phyloP scores from a whole-genome alignment of 2,113 vertebrate species.

The Perca schrenkii region DNA sequence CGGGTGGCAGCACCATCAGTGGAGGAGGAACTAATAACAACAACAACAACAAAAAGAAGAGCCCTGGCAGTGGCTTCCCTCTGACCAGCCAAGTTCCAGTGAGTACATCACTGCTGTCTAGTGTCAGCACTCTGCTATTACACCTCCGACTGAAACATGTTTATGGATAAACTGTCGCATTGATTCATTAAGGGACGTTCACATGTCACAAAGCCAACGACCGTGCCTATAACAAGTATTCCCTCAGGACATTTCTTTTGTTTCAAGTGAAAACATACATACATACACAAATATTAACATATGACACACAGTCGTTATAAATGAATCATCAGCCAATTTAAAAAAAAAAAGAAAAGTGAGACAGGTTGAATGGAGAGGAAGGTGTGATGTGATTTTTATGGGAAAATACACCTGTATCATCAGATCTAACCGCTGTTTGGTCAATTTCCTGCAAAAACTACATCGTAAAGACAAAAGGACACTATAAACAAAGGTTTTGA shows the following conservation, averaged over 20 bases:
- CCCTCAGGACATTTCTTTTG: not conserved
- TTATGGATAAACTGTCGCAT: not conserved
- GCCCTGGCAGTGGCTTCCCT: slow-evolving; percentile 96
- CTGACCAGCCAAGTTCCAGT: slow-evolving; percentile 99
- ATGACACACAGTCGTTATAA: not conserved
- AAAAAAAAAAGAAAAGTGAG: too few relatives aligned
- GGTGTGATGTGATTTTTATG: not conserved
- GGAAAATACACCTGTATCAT: not conserved
- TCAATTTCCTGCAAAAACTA: not conserved
- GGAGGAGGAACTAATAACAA: slow-evolving; percentile 93
- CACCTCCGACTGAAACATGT: not conserved
- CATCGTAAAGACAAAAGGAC: not conserved
- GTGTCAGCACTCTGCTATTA: not conserved
- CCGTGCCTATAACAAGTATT: not conserved
- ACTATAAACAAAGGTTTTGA: not conserved
- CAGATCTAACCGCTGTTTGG: not conserved
- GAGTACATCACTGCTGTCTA: slow-evolving; percentile 87
- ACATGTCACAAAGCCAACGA: not conserved
- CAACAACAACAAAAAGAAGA: slow-evolving; percentile 99
- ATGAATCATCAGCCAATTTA: not conserved
- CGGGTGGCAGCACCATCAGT: slow-evolving; percentile 97
- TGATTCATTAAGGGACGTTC: not conserved
- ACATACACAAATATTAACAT: not conserved
- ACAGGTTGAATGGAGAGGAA: not conserved
- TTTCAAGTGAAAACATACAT: not conserved